Conservation (phyloP, 1,140 invertebrate species). For the Eurosta solidaginis region DNA sequence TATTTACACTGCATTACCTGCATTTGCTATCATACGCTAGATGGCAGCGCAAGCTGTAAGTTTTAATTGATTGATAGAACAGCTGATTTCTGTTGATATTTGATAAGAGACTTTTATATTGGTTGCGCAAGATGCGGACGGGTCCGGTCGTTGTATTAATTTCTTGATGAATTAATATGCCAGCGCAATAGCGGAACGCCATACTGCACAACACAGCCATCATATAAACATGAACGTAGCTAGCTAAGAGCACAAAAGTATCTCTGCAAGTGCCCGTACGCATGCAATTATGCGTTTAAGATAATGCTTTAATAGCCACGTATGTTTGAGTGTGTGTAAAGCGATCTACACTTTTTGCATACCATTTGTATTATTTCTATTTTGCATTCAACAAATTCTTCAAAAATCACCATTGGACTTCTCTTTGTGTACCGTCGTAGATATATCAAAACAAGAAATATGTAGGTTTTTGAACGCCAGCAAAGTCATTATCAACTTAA, state of each 20-base stretch:
- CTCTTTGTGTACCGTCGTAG: neutral
- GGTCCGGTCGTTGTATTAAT: too few relatives aligned
- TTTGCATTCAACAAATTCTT: neutral
- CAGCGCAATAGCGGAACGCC: too few relatives aligned
- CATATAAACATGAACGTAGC: too few relatives aligned
- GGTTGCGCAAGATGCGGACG: too few relatives aligned
- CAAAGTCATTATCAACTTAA: neutral
- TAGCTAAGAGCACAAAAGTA: neutral
- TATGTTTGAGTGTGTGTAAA: neutral
- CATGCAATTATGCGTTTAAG: neutral
- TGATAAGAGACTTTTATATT: too few relatives aligned
- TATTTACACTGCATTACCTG: too few relatives aligned
- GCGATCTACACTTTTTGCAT: neutral
- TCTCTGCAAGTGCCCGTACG: neutral
- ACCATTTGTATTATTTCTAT: neutral
- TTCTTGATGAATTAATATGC: too few relatives aligned
- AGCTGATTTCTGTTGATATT: too few relatives aligned
- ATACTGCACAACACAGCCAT: too few relatives aligned
- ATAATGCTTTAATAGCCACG: neutral
- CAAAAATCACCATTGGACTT: neutral
- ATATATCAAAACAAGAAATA: neutral
- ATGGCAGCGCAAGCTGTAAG: too few relatives aligned
- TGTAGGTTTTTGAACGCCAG: constrained; percentile 8
- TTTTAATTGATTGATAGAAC: too few relatives aligned
- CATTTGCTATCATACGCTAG: too few relatives aligned